Percentiles rank a stretch among this genome's conserved stretches.
phyloP scores from a whole-genome alignment of 2,113 vertebrate genomes.

The Daubentonia madagascariensis region DNA sequence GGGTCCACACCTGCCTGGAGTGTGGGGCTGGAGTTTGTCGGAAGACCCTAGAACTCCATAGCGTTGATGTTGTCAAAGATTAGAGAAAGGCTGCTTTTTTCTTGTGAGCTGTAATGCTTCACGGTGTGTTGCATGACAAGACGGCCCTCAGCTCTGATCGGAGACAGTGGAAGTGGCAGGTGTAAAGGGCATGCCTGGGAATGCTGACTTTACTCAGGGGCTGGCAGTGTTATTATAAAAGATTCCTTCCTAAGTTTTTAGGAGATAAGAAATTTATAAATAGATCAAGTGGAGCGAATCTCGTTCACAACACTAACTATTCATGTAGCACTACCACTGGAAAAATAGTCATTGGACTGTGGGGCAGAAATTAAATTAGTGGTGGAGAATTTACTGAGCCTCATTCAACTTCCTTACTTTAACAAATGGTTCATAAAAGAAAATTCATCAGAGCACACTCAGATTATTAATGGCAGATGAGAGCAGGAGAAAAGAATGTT shows the following conservation, averaged over 20 bases:
- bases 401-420: background rate
- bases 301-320: background rate
- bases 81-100: background rate
- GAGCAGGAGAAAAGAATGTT: background rate
- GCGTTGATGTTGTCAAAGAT: background rate
- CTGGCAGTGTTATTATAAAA: background rate
- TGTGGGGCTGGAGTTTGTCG: background rate
- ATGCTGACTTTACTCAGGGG: background rate
- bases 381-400: background rate
- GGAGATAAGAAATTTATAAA: conserved; percentile 24
- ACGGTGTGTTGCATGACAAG: background rate
- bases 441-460: background rate
- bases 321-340: background rate
- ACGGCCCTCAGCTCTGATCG: conserved; percentile 35
- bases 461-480: background rate
- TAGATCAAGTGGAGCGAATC: conserved; percentile 11
- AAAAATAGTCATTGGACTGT: background rate
- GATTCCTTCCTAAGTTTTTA: background rate
- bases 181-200: conserved; percentile 35
- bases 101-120: background rate
- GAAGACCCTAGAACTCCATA: background rate
- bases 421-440: background rate
- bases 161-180: conserved; percentile 61
- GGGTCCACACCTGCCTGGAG: background rate
- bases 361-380: background rate